These are phyloP conservation scores for Paracentrotus lividus DNA, from an alignment of 53 echinoderm and acorn worm genomes.

Conservation along the genomic window DNA sequence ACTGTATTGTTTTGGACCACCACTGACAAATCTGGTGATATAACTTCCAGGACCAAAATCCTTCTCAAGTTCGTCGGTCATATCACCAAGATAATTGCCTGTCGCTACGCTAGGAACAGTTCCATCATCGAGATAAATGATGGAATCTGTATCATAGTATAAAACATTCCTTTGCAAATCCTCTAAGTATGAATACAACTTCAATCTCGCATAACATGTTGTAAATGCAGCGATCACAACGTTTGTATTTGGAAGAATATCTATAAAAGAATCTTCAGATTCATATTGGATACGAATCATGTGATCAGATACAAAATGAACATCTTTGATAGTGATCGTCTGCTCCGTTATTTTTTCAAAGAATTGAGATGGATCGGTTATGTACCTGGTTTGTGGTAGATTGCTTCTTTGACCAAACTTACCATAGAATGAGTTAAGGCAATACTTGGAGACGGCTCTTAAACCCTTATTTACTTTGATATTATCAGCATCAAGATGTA, in stretches of 20 bases:
- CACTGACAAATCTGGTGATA: neutral
- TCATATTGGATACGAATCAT: neutral
- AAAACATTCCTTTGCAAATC: neutral
- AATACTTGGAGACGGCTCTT: neutral
- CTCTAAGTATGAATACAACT: neutral
- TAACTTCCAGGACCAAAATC: neutral
- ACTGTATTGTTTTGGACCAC: neutral
- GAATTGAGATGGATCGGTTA: neutral
- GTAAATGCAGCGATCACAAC: neutral
- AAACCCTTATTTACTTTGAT: neutral
- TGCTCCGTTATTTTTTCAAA: neutral
- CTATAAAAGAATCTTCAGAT: neutral
- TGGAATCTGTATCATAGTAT: slow-evolving; percentile 29
- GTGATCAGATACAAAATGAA: neutral
- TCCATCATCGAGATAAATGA: neutral
- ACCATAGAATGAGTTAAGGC: neutral
- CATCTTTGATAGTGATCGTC: neutral
- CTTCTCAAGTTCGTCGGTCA: slow-evolving; percentile 7
- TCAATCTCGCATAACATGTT: neutral
- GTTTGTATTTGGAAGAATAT: slow-evolving; percentile 11
- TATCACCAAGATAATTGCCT: slow-evolving; percentile 4
- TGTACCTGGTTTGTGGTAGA: neutral
- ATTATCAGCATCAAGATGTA: neutral
- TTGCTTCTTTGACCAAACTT: neutral
- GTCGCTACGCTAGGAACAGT: neutral